A percentile compares a stretch with the other conserved stretches of the same genome.
Evolutionary conservation across 2,797 vertebrate genomes (phyloP).

Genomic region (Margarornis squamiger): DNA sequence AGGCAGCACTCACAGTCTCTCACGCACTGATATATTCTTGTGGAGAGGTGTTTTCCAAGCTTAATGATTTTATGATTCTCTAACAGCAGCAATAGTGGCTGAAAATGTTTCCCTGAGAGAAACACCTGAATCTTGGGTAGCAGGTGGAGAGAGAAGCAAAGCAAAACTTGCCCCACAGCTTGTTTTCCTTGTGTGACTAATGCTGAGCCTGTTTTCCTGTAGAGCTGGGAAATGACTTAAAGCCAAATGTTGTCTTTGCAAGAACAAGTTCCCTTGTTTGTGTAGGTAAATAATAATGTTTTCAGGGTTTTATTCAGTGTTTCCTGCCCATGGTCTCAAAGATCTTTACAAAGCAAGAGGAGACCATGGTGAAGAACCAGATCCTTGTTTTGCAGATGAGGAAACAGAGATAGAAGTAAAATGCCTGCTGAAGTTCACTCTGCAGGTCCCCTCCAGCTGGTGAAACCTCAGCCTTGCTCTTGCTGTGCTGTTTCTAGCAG

Average conservation of each 20-base stretch:
- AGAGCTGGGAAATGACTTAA: background rate
- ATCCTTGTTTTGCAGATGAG: background rate
- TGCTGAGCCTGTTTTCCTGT: background rate
- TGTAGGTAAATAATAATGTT: background rate
- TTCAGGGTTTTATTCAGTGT: background rate
- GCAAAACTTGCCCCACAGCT: background rate
- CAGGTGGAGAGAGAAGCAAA: background rate
- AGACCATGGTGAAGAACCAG: background rate
- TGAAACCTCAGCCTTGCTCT: background rate
- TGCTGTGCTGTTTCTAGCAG: background rate
- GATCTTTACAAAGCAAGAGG: background rate
- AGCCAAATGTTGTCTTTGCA: background rate
- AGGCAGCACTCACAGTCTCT: background rate
- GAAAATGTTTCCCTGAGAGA: background rate
- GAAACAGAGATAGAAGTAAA: background rate
- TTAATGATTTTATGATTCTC: background rate
- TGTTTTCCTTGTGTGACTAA: background rate
- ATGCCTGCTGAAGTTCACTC: background rate
- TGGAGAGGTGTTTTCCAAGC: background rate
- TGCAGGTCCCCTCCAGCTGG: background rate
- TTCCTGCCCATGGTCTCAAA: background rate
- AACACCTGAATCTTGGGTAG: background rate
- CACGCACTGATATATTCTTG: rapidly evolving
- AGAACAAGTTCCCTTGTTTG: background rate
- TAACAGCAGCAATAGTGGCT: background rate